Evolutionary conservation across 2,888 invertebrate genomes (phyloP).

Genomic region (Polyommatus iphigenia): DNA sequence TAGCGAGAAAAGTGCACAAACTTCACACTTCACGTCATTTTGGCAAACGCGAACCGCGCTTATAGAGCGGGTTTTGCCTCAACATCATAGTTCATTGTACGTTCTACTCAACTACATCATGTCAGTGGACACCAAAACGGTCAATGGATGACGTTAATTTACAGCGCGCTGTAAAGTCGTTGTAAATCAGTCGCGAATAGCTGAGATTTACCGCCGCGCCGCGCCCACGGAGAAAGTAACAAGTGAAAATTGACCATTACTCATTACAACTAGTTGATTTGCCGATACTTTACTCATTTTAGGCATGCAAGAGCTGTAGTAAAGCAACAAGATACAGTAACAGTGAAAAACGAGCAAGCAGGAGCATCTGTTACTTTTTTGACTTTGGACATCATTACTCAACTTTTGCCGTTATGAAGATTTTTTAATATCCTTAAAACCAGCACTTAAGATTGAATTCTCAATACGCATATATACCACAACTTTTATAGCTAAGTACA

Average conservation of each 20-base stretch:
- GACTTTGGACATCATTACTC: too few relatives aligned
- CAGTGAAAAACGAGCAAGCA: too few relatives aligned
- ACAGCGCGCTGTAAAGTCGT: not conserved
- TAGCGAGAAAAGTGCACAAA: too few relatives aligned
- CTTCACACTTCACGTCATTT: too few relatives aligned
- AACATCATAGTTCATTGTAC: not conserved
- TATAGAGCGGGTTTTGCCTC: not conserved
- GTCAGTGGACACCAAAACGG: slow-evolving; percentile 14
- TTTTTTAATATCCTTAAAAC: too few relatives aligned
- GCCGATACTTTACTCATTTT: slow-evolving; percentile 10
- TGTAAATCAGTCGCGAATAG: slow-evolving; percentile 36
- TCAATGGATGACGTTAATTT: slow-evolving; percentile 16
- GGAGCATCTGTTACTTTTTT: too few relatives aligned
- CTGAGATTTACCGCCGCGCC: slow-evolving; percentile 35
- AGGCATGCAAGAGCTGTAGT: not conserved
- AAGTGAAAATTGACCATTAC: slow-evolving; percentile 40
- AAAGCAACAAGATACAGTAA: too few relatives aligned
- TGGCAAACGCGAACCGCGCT: too few relatives aligned
- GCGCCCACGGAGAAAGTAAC: slow-evolving; percentile 32
- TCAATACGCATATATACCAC: too few relatives aligned
- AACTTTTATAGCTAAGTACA: too few relatives aligned
- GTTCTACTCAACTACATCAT: not conserved
- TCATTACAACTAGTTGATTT: slow-evolving; percentile 11
- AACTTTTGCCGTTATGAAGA: too few relatives aligned
- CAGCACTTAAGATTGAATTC: too few relatives aligned